These are phyloP conservation scores for Liparis tanakae DNA, from an alignment of 2,797 vertebrate genomes.

Conservation along the genomic window DNA sequence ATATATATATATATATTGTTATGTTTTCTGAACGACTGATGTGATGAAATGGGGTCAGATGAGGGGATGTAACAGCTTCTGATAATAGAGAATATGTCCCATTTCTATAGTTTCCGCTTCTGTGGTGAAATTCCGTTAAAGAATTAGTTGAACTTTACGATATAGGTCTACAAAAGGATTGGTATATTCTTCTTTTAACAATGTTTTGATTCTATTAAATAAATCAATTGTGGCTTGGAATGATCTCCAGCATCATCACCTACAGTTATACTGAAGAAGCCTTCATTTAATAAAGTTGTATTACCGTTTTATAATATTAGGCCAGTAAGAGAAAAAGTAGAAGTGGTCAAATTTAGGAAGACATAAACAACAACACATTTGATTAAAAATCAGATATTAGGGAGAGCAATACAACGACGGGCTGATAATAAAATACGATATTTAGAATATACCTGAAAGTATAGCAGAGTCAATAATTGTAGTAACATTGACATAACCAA, in stretches of 20 bases:
- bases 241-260: background rate
- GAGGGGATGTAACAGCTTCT: background rate
- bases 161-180: background rate
- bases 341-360: background rate
- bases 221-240: background rate
- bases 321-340: background rate
- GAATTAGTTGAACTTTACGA: background rate
- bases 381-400: background rate
- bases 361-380: background rate
- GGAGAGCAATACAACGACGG: background rate
- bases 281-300: background rate
- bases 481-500: background rate
- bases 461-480: background rate
- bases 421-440: background rate
- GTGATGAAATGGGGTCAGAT: background rate
- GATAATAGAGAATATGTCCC: background rate
- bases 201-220: background rate
- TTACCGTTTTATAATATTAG: background rate
- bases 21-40: too few species aligned
- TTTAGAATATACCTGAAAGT: background rate
- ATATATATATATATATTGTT: too few species aligned
- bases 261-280: background rate
- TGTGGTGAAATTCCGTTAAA: too few species aligned
- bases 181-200: background rate
- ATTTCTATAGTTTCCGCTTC: background rate